Evolutionary conservation across 2,113 vertebrate species (phyloP).

Genomic region (Phylloscopus trochiloides): DNA sequence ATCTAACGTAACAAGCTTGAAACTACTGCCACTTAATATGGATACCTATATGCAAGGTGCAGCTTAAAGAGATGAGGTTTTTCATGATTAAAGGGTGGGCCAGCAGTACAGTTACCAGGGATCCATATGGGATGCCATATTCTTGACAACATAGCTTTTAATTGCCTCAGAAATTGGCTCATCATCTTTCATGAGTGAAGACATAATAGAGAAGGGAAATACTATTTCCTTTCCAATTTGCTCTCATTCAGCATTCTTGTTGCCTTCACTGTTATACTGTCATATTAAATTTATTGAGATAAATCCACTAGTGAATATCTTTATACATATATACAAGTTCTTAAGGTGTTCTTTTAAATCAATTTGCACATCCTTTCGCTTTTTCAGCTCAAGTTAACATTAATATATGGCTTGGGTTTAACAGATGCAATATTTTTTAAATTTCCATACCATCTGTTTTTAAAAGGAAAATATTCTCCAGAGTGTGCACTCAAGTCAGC

Average conservation of each 20-base stretch:
- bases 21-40: neutral
- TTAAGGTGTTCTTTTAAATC: neutral
- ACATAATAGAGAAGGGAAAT: neutral
- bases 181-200: neutral
- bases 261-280: neutral
- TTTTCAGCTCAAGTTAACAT: neutral
- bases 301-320: neutral
- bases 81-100: neutral
- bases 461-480: neutral
- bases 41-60: neutral
- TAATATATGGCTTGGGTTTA: neutral
- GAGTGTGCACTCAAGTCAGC: neutral
- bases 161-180: neutral
- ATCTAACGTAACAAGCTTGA: neutral
- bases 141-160: conserved; percentile 43
- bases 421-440: neutral
- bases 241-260: neutral
- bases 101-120: neutral
- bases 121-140: conserved; percentile 29
- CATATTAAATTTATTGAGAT: neutral
- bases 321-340: neutral
- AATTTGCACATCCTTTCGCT: neutral
- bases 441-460: neutral
- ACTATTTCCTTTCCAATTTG: neutral
- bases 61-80: neutral